A percentile compares a stretch with the other conserved stretches of the same genome.
Conservation (phyloP, 2,113 vertebrate genomes). For the Malurus alboscapulatus region DNA sequence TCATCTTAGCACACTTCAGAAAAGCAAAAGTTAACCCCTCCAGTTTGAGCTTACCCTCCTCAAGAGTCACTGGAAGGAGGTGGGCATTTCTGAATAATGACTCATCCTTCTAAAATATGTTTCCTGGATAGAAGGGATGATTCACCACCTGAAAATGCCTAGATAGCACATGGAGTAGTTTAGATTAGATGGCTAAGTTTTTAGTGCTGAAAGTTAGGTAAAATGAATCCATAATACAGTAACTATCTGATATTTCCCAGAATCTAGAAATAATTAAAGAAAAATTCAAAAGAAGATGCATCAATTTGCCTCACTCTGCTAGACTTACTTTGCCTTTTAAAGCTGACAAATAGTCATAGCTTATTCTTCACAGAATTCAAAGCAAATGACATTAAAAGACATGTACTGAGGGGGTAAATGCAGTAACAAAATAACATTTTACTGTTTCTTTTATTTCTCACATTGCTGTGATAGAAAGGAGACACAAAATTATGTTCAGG, state of each 20-base stretch:
- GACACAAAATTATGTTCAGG: not conserved
- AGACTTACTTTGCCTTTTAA: not conserved
- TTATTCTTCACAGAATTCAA: constrained; percentile 37
- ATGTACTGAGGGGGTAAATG: not conserved
- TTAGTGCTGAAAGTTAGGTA: not conserved
- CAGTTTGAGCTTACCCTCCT: not conserved
- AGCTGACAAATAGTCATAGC: not conserved
- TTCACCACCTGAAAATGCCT: constrained; percentile 3
- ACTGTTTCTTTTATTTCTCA: not conserved
- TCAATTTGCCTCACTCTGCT: not conserved
- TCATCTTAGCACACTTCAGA: not conserved
- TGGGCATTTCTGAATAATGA: constrained; percentile 2
- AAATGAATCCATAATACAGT: not conserved
- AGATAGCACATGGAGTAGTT: not conserved
- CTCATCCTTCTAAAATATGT: not conserved
- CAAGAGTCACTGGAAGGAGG: not conserved
- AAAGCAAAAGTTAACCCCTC: not conserved
- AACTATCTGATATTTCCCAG: not conserved
- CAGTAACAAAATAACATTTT: not conserved
- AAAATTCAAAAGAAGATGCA: not conserved
- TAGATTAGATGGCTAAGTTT: not conserved
- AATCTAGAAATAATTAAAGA: not conserved
- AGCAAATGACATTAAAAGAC: constrained; percentile 12
- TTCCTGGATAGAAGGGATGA: constrained; percentile 41
- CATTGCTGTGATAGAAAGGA: not conserved